Base-by-base conservation (phyloP, 2,888 invertebrate genomes). In the Agrotis exclamationis region DNA sequence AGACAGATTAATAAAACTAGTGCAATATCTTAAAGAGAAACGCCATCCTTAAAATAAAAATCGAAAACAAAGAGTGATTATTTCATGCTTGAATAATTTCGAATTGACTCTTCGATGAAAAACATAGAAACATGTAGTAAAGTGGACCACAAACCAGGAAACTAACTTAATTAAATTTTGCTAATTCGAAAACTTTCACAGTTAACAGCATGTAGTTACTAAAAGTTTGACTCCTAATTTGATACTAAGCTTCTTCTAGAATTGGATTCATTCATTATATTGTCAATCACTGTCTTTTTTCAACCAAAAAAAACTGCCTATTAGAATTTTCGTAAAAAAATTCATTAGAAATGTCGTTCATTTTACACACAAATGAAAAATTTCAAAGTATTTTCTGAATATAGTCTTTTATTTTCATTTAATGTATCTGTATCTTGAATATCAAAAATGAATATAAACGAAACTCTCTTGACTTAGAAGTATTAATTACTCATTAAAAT, bases 161-260 rank as follows among this genome's bases (percentile, higher is more conserved):
- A 39, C 54, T 60, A 63, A 66, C 5, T 14, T 20, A 51, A 62
- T 66, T 53, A 22, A 22, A 58, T 58, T 50, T 68, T 59, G 66
- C 53, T 62, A 73, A 60, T 63, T 45, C 70, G 63, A 60, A 28
- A 74, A 76, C 62, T 39, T 60, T 63, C 65, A 65, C 65, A 39
- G 48, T 68, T 83, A 85, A 84, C 77, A 80, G 87, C 88, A 88
- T 88, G 87, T 78, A 68, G 68, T 66, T 76, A 77, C 62, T 63
- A 58, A 79, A 70, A 79, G 22, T 65, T 62, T 72, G 14, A 62
- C 22, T 50, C 54, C 67, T 65, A 65, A 74, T 70, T 74, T 48
- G 58, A 74, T 51, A 71, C 47, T 65, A 73, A 77, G 53, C 63
- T 62, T 76, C 85, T 85, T 79, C 75, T 86, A 82, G 80, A 79